Evolutionary conservation across 1,140 invertebrate genomes (phyloP).

Genomic region (Philaenus spumarius): DNA sequence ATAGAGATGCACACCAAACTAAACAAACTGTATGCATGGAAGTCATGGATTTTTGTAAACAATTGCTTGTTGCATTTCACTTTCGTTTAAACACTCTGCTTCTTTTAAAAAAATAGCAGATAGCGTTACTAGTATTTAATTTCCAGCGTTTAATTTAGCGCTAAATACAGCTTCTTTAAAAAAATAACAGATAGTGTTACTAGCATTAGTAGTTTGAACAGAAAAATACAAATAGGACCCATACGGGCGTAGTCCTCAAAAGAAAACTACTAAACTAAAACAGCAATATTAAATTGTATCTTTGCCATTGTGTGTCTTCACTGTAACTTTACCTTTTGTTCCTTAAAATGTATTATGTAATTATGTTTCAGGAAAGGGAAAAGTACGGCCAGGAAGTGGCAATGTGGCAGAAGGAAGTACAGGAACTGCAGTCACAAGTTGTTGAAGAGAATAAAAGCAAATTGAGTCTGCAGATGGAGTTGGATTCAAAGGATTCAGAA

Average conservation of each 20-base stretch:
- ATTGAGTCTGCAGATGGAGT: constrained; percentile 85
- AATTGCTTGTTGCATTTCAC: not conserved
- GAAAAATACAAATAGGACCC: not conserved
- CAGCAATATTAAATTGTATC: not conserved
- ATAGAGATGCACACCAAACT: too few species aligned
- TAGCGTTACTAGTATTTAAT: too few species aligned
- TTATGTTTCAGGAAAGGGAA: constrained; percentile 66
- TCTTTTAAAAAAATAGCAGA: too few species aligned
- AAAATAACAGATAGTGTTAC: too few species aligned
- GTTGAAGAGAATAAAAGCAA: constrained; percentile 62
- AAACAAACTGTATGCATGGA: too few species aligned
- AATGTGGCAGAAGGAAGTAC: constrained; percentile 78
- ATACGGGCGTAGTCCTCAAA: too few species aligned
- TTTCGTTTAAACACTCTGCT: too few species aligned
- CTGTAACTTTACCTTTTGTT: not conserved
- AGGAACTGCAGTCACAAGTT: constrained; percentile 69
- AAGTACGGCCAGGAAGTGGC: constrained; percentile 82
- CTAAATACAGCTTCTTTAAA: too few species aligned
- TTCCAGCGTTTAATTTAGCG: too few species aligned
- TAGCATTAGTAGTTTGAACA: too few species aligned
- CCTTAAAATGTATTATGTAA: not conserved
- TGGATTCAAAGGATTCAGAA: constrained; percentile 93
- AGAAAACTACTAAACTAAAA: not conserved
- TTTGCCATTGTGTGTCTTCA: not conserved
- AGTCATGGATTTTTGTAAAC: too few species aligned